A percentile compares a stretch with the other conserved stretches of the same genome.
phyloP scores from a whole-genome alignment of 1,140 invertebrate species.

The Calephelis virginiensis region DNA sequence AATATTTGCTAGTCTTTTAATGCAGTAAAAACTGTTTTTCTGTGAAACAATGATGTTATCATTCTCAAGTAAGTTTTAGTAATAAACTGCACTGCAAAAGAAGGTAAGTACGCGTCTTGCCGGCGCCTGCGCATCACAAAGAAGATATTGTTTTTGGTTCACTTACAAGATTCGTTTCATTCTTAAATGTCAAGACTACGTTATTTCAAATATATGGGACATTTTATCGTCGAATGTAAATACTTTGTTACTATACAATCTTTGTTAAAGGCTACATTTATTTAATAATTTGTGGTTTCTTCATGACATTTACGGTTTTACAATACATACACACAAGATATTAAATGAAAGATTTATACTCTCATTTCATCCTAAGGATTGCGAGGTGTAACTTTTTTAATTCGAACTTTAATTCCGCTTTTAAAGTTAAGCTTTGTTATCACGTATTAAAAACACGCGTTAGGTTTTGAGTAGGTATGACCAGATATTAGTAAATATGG shows the following conservation, averaged over 20 bases:
- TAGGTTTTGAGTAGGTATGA: no score
- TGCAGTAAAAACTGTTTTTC: not conserved
- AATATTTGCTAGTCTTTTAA: no score
- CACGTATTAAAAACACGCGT: no score
- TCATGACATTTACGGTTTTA: no score
- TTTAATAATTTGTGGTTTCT: not conserved
- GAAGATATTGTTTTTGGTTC: slow-evolving; percentile 44
- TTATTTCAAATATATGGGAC: slow-evolving; percentile 28
- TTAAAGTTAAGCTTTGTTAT: no score
- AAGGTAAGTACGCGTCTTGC: slow-evolving; percentile 40
- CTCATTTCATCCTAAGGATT: no score
- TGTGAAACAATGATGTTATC: not conserved
- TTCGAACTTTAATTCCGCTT: no score
- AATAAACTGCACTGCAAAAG: slow-evolving; percentile 20
- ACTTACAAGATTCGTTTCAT: slow-evolving; percentile 50
- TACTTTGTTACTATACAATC: slow-evolving; percentile 7
- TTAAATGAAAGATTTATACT: no score
- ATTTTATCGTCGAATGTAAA: slow-evolving; percentile 24
- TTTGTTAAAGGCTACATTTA: not conserved
- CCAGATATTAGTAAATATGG: no score
- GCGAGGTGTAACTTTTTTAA: no score
- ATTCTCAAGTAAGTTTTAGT: not conserved
- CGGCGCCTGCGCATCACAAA: slow-evolving; percentile 47
- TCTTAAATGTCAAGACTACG: slow-evolving; percentile 34
- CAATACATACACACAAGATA: no score